Conservation (phyloP, 2,797 vertebrate species). For the Sebastes diploproa region DNA sequence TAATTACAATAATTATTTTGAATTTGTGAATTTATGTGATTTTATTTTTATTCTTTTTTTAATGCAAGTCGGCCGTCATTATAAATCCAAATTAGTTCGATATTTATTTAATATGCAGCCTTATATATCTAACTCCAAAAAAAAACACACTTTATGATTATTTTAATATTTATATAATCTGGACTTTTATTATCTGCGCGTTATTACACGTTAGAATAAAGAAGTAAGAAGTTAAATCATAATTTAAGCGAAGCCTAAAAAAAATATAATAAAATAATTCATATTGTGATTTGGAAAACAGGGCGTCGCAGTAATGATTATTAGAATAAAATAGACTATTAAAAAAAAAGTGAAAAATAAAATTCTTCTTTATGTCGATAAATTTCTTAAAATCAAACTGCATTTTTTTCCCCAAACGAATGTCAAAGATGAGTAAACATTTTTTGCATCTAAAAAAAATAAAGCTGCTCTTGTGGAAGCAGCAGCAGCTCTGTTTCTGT, state of each 20-base stretch:
- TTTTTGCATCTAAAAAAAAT: background rate
- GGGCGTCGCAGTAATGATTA: slow-evolving; percentile 23
- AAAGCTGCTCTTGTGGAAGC: background rate
- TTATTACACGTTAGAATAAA: background rate
- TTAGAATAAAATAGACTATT: background rate
- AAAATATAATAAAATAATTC: background rate
- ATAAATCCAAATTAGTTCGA: background rate
- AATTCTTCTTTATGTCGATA: background rate
- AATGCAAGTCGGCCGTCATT: background rate
- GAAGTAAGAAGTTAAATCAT: background rate
- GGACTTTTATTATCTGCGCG: background rate
- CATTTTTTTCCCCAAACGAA: background rate
- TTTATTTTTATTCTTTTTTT: background rate
- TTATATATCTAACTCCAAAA: background rate
- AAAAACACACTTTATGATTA: background rate
- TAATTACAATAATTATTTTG: background rate
- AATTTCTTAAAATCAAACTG: background rate
- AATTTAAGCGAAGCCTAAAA: background rate
- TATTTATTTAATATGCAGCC: background rate
- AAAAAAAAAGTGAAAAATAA: background rate
- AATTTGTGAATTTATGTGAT: background rate
- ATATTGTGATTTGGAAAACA: slow-evolving; percentile 20
- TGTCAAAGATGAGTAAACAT: background rate
- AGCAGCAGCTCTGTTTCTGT: background rate
- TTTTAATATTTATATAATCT: background rate